Evolutionary conservation across 2,113 vertebrate genomes (phyloP).

Genomic region (Pardalotus punctatus): DNA sequence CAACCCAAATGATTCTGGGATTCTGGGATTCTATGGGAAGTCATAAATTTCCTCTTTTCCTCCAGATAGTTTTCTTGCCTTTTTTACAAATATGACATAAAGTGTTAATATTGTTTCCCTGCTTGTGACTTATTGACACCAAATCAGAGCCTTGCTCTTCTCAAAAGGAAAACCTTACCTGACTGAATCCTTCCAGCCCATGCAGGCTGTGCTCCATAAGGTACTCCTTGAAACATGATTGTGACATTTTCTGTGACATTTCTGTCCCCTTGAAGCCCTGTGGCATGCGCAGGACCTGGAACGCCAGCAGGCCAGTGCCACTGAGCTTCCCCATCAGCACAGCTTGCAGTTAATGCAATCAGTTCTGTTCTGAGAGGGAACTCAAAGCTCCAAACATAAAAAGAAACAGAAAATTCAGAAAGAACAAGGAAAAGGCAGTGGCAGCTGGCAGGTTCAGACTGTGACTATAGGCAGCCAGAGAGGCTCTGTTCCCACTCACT

Average conservation of each 20-base stretch:
- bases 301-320: neutral
- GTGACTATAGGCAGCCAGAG: neutral
- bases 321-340: neutral
- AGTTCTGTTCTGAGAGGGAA: neutral
- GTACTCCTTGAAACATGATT: neutral
- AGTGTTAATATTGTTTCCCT: neutral
- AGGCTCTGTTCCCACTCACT: neutral
- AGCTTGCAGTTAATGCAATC: neutral
- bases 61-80: neutral
- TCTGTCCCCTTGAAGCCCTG: neutral
- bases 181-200: neutral
- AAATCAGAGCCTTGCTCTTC: neutral
- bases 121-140: neutral
- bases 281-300: neutral
- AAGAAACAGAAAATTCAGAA: neutral
- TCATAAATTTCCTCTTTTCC: neutral
- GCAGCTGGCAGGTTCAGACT: neutral
- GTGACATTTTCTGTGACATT: neutral
- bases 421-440: neutral
- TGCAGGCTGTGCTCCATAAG: neutral
- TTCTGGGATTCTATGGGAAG: neutral
- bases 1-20: neutral
- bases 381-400: neutral
- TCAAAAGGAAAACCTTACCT: neutral
- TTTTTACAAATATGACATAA: neutral